phyloP scores from a whole-genome alignment of 2,888 invertebrate genomes.

The Cecidostiba fungosa region DNA sequence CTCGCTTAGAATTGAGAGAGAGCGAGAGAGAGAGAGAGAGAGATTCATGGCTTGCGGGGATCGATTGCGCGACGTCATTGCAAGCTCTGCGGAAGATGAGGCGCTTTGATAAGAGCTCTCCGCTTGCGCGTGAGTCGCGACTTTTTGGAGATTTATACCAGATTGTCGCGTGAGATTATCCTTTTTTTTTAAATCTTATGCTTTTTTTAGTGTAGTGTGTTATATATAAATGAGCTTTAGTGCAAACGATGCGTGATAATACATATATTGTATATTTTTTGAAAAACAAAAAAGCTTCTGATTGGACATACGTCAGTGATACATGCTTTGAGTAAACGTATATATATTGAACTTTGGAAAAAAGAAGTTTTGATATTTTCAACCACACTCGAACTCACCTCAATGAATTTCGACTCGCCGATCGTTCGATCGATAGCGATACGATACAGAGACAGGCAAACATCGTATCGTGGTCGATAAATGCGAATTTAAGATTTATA shows the following conservation, averaged over 20 bases:
- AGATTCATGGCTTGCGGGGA: constrained; percentile 17
- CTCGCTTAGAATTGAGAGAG: background rate
- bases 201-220: background rate
- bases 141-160: background rate
- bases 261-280: too few species aligned
- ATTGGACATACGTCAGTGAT: too few species aligned
- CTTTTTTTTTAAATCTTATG: background rate
- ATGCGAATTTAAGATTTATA: constrained; percentile 66
- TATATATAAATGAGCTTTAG: background rate
- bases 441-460: constrained; percentile 50
- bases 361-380: constrained; percentile 24
- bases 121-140: background rate
- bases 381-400: constrained; percentile 67
- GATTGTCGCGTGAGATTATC: background rate
- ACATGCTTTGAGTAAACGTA: too few species aligned
- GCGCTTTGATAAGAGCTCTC: background rate
- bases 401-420: constrained; percentile 63
- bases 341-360: background rate
- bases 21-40: background rate
- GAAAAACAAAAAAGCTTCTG: too few species aligned
- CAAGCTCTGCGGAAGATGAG: background rate
- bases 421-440: constrained; percentile 68
- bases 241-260: background rate
- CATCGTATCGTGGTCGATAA: constrained; percentile 67
- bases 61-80: constrained; percentile 25